These are phyloP conservation scores for Hirundichthys speculiger DNA, from an alignment of 2,113 vertebrate genomes.

Conservation along the genomic window DNA sequence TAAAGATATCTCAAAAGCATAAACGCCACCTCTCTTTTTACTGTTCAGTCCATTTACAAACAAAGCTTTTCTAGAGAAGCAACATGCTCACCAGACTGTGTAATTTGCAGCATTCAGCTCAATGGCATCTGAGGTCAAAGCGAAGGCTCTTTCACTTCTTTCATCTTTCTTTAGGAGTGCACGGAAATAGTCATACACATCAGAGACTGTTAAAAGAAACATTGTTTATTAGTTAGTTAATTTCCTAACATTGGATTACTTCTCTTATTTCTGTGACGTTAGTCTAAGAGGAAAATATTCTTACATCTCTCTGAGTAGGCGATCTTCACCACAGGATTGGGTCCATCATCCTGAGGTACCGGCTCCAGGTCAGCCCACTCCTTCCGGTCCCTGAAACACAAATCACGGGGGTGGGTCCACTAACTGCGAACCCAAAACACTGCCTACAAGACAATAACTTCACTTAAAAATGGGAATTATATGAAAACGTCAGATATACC, in stretches of 20 bases:
- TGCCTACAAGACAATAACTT: too few relatives aligned
- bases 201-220: conserved; percentile 83
- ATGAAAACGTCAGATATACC: too few relatives aligned
- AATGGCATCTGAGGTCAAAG: conserved; percentile 91
- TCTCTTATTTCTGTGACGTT: too few relatives aligned
- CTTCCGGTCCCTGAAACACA: conserved; percentile 87
- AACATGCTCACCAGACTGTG: conserved; percentile 90
- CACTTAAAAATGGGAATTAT: too few relatives aligned
- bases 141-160: conserved; percentile 92
- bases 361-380: conserved; percentile 95
- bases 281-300: too few relatives aligned
- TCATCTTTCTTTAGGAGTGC: conserved; percentile 94
- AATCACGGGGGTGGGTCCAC: neutral
- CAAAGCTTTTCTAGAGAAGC: neutral
- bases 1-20: too few relatives aligned
- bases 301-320: conserved; percentile 99
- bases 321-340: conserved; percentile 95
- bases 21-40: too few relatives aligned
- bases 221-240: too few relatives aligned
- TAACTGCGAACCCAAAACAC: neutral
- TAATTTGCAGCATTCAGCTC: conserved; percentile 98
- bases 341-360: conserved; percentile 94
- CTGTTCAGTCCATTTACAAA: too few relatives aligned
- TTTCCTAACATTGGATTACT: too few relatives aligned
- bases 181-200: conserved; percentile 97